Evolutionary conservation across 2,113 vertebrate genomes (phyloP), one percentile per base, ranked within the genome.

Genomic region (Himantopus leucocephalus): DNA sequence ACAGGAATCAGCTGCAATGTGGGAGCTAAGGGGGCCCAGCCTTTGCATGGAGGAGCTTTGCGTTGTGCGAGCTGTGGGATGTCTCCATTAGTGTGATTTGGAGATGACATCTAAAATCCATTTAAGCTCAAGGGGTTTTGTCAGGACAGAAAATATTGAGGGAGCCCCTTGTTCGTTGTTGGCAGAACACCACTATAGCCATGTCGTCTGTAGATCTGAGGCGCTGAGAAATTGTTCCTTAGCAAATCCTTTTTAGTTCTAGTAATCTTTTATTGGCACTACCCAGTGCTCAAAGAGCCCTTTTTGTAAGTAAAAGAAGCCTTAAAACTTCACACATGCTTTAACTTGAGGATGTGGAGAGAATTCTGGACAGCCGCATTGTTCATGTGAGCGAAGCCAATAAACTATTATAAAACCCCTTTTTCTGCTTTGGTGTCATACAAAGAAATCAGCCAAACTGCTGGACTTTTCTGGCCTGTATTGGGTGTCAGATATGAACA

Each of bases 71-170:
- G 14, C 43, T 73, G 30, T 50, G 55, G 34, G 34, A 67, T 62
- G 19, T 67, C 86, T 67, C 26, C 11, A 6, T 27, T 50, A 39
- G 30, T 19, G 34, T 80, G 68, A 78, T 17, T 78, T 66, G 37
- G 52, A 87, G 62, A 41, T 8, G 15, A 62, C 47, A 47, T 37
- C 47, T 29, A 74, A 71, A 88, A 93, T 58, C 34, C 29, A 30
- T 52, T 83, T 60, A 27, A 86, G 35, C 26, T 71, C 41, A 48
- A 56, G 30, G 9, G 66, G 10, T 37, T 91, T 85, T 85, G 72
- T 80, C 15, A 14, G 80, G 85, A 92, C 82, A 85, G 71, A 95
- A 97, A 95, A 75, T 59, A 48, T n/a, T 85, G 77, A 95, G 84
- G 89, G 56, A 92, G 37, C 14, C 35, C 45, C 55, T 74, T 70